These are phyloP conservation scores for Cryptoprocta ferox DNA, from an alignment of 2,797 vertebrate genomes.

Conservation along the genomic window DNA sequence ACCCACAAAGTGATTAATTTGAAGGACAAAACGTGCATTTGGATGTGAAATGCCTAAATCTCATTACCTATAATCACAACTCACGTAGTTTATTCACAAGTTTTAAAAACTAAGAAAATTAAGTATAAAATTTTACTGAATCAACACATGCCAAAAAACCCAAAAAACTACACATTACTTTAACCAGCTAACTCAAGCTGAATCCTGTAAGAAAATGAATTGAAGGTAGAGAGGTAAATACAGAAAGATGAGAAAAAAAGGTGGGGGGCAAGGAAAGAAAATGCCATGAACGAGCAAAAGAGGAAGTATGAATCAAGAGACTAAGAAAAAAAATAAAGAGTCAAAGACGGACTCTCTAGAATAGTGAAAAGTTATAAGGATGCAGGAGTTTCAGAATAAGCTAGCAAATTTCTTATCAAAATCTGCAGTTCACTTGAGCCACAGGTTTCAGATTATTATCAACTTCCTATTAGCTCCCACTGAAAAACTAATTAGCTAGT, in stretches of 20 bases:
- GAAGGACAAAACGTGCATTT: background rate
- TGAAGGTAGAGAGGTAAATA: background rate
- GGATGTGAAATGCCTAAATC: background rate
- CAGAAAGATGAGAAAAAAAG: background rate
- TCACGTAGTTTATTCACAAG: background rate
- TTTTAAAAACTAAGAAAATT: background rate
- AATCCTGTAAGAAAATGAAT: background rate
- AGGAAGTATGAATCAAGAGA: background rate
- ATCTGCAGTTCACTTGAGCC: background rate
- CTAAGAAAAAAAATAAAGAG: background rate
- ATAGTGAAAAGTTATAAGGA: background rate
- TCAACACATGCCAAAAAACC: background rate
- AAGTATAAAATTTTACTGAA: background rate
- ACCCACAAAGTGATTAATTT: background rate
- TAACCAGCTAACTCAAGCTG: background rate
- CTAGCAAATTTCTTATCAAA: background rate
- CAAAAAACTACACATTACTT: background rate
- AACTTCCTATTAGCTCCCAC: slow-evolving; percentile 44
- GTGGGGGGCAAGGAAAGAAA: background rate
- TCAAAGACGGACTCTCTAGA: background rate
- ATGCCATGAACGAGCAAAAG: background rate
- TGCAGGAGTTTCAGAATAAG: background rate
- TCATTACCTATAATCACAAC: background rate
- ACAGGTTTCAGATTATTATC: slow-evolving; percentile 74
- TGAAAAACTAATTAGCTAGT: slow-evolving; percentile 72